These are phyloP conservation scores for Flabesymbios commensalis DNA, from an alignment of 2,888 invertebrate species.

Conservation along the genomic window DNA sequence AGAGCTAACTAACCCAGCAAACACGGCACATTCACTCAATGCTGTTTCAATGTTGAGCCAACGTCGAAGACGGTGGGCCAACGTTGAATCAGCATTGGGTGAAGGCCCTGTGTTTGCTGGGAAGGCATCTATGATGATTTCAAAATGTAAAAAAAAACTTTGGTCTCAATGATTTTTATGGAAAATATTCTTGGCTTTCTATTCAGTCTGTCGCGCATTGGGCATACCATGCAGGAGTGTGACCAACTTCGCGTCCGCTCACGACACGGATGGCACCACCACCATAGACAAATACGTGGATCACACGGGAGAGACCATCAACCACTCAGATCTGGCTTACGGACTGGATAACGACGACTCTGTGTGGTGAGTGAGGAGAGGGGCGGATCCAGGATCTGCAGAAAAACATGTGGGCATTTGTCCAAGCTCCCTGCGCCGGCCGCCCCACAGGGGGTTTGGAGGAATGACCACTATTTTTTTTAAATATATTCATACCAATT, in stretches of 20 bases:
- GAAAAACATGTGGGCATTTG: not conserved
- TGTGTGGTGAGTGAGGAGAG: constrained; percentile 47
- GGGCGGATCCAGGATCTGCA: not conserved
- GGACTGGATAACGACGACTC: constrained; percentile 39
- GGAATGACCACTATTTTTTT: not conserved
- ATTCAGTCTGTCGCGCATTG: constrained; percentile 82
- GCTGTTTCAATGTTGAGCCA: too few species aligned
- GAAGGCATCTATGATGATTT: too few species aligned
- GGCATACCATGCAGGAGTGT: constrained; percentile 87
- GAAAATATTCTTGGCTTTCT: too few species aligned
- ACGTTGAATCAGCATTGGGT: too few species aligned
- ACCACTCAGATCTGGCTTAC: too few species aligned
- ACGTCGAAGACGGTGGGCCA: too few species aligned
- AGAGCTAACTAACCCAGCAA: too few species aligned
- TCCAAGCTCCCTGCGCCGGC: not conserved
- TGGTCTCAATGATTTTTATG: too few species aligned
- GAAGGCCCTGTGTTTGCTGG: too few species aligned
- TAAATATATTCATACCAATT: not conserved
- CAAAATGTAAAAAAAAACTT: too few species aligned
- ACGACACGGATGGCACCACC: constrained; percentile 88
- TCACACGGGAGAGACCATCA: constrained; percentile 32
- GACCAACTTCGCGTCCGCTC: constrained; percentile 90
- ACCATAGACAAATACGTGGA: constrained; percentile 82
- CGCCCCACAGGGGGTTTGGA: not conserved
- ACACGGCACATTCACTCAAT: too few species aligned